Base-by-base conservation (phyloP, 2,888 invertebrate genomes). In the Tubiluchus corallicola region DNA sequence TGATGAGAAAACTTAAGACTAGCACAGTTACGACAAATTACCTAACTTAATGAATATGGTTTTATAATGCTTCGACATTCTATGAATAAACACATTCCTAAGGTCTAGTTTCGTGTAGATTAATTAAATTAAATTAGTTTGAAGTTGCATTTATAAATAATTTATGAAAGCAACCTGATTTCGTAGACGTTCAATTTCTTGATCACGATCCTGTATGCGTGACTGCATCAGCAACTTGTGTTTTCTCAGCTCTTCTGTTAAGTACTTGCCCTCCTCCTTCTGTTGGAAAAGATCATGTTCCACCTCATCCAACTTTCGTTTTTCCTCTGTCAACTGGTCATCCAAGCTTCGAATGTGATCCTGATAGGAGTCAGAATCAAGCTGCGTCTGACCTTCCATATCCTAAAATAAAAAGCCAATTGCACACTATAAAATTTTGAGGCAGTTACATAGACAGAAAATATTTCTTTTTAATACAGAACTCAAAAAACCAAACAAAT, bases 151-250 rank as follows among this genome's bases (percentile, higher is more conserved):
- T n/a, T n/a, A n/a, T n/a, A n/a, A n/a, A n/a, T n/a, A n/a, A n/a
- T n/a, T n/a, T n/a, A 17, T 20, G 19, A 13, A 20, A 40, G 47
- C 37, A 48, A 73, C 64, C 65, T 74, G 73, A 48, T 66, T 66
- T 48, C 71, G 62, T 15, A 75, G 61, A 48, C 68, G 67, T 4
- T 71, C 67, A 48, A 74, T 68, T 56, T 76, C 74, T 3, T 60
- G 55, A 43, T 76, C 74, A 51, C 71, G 65, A 52, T 74, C 72
- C 50, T 65, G 64, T 19, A 73, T 53, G 54, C 71, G 64, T 3
- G 61, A 53, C 45, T 69, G 66, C 46, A 71, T 64, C 45, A 60
- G 57, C 17, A 63, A 62, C 46, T 68, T 67, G 50, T 72, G 71
- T 48, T 67, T 63, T 38, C 65, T 57, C 38, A 71, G 53, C 53